Base-by-base conservation (phyloP, 2,888 invertebrate species). In the Tinea pellionella region DNA sequence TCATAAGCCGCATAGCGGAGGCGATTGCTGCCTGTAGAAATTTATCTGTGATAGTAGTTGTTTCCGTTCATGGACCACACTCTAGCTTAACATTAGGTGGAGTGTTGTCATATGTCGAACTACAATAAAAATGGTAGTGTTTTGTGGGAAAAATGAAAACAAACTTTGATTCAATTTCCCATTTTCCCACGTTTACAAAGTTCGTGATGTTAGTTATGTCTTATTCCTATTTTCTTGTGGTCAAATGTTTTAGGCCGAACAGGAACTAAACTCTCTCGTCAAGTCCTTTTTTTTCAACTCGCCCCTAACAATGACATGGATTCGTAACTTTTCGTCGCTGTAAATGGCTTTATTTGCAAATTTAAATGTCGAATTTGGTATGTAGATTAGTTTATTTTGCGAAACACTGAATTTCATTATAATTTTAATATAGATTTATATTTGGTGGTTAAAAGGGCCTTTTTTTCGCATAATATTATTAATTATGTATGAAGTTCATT, bases 231-330 rank as follows among this genome's bases (percentile, higher is more conserved):
- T n/a, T n/a, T n/a, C n/a, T n/a, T n/a, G n/a, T n/a, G 9, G 37
- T 37, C 37, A 37, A 37, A 37, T 9, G 2, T 9, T 37, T 15
- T 4, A 47, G 15, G 47, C 9, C 1, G 9, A 47, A 47, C 16
- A 15, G 47, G 9, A 8, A 13, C 16, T 2, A 9, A 47, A 9
- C 47, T 16, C 15, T 24, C 24, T 12, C 53, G 57, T 57, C 15
- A 32, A 57, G 32, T 57, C 24, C 6, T 57, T 57, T 57, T 57
- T 57, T 57, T 57, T 13, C 9, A 32, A 32, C 57, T 19, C 30
- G 15, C 15, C 32, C 57, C 57, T 57, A 57, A 57, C 57, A 57
- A 57, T 57, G 57, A 57, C 57, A 57, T 32, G 57, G 57, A 57
- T 57, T 57, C 57, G 16, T 15, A 57, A 57, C 57, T 57, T 57